Base-by-base conservation (phyloP, 2,888 invertebrate genomes). In the Thera obeliscata region DNA sequence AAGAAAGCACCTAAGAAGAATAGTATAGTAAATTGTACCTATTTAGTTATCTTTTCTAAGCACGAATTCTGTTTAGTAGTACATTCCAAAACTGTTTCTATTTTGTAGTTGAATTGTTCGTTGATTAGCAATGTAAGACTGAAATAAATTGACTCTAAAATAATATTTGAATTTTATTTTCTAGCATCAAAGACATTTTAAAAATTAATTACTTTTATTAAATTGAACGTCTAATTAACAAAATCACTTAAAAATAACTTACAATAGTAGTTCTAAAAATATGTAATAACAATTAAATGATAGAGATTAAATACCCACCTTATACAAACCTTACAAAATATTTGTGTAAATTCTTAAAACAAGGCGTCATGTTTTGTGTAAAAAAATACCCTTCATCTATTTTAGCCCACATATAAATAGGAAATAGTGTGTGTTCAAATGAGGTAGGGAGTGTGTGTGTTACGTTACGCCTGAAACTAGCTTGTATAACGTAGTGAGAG, bases 51-150 rank as follows among this genome's bases (percentile, higher is more conserved):
- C 63, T 63, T 59, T 36, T 43, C 9, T 36, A 59, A 56, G 56
- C 50, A 67, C 62, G 35, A 59, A 38, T 22, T 50, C 38, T 50
- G 52, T 59, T 49, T 49, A 9, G 3, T 46, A 36, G 78, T 79
- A 74, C 78, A 83, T 84, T 83, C 81, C 81, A 83, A 80, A 22
- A 81, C 78, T 83, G 85, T 88, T 86, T 81, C 84, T 87, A 87
- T 85, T 87, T 87, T 87, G 83, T 86, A 86, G 89, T 81, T 73
- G 76, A 78, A 83, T 72, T 79, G 81, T 83, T 69, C 87, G 89
- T 90, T 88, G 86, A 86, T 85, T 91, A 91, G 89, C 86, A 86
- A 78, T 86, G 79, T 91, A 91, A 91, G 91, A 91, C 91, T 91
- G 91, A 91, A 88, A 83, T 87, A 89, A 87, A 88, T 77, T 76